These are phyloP conservation scores for Petrosia ficiformis DNA, from an alignment of 37 sponge, comb jelly and placozoan species.

Conservation along the genomic window DNA sequence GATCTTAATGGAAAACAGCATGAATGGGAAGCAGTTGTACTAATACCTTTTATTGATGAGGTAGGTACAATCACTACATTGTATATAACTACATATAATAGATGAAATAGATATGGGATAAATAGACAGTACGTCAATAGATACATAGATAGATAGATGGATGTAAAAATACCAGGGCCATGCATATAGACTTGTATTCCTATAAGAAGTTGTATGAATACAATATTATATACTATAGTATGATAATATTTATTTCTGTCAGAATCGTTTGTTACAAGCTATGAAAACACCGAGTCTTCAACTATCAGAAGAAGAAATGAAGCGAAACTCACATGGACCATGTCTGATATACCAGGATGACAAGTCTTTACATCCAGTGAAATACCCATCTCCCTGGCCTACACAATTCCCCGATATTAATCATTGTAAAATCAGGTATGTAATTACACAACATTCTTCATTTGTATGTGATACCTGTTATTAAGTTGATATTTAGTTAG, in stretches of 20 bases:
- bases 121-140: too few relatives aligned
- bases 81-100: neutral
- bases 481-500: too few relatives aligned
- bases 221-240: too few relatives aligned
- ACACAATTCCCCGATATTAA: constrained; percentile 45
- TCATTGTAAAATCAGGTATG: constrained; percentile 52
- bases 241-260: neutral
- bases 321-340: constrained; percentile 29
- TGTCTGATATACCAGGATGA: constrained; percentile 29
- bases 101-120: neutral
- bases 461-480: too few relatives aligned
- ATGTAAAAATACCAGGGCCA: too few relatives aligned
- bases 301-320: constrained; percentile 45
- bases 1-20: constrained; percentile 98
- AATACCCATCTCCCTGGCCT: constrained; percentile 68
- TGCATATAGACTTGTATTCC: neutral
- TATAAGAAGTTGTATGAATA: too few relatives aligned
- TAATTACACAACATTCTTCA: too few relatives aligned
- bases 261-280: constrained; percentile 51
- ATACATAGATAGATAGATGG: too few relatives aligned
- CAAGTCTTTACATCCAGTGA: neutral
- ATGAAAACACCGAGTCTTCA: constrained; percentile 31
- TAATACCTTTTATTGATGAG: constrained; percentile 96
- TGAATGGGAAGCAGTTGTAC: constrained; percentile 97
- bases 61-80: constrained; percentile 16